Base-by-base conservation (phyloP, 1,140 invertebrate genomes). In the Drosophila repletoides region DNA sequence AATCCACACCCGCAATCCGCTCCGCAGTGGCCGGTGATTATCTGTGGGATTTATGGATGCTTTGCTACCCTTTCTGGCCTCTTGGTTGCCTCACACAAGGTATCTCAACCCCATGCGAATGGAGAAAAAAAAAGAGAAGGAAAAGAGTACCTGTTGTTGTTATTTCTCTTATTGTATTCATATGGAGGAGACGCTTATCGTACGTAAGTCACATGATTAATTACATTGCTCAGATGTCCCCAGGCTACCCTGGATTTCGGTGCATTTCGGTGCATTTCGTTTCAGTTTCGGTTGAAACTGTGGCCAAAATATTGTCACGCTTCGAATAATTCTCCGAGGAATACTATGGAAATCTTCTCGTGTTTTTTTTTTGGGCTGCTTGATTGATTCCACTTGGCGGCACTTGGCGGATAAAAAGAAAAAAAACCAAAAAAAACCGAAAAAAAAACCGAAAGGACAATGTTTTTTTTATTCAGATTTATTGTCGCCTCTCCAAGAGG, bases 281-380 rank as follows among this genome's bases (percentile, higher is more conserved):
- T 10, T 10, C 36, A 43, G 52, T 43, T 83, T 83, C 76, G 26
- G 49, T 52, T 52, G 77, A 83, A 83, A 60, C 22, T 83, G 74
- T 84, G 74, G 79, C 79, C 79, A 84, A 84, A 84, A 86, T 84
- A 86, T 84, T 84, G 79, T 84, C 79, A 84, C 79, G 79, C 77
- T 83, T 84, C 58, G 77, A 60, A 45, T 38, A 31, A 58, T 33
- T 67, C 79, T 79, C 79, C 28, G 58, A 86, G 80, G 79, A 84
- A 74, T 56, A 64, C 48, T 5, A n/a, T n/a, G 28, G 12, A 53
- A 55, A 59, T 56, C 31, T 60, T n/a, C 45, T 46, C 14, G 6
- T n/a, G n/a, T n/a, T n/a, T n/a, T n/a, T n/a, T 4, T 17, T 15
- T 19, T 33, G 28, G 9, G 24, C 38, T 46, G 41, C 65, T 84